Evolutionary conservation across 2,888 invertebrate species (phyloP).

Genomic region (Pherbina coryleti): DNA sequence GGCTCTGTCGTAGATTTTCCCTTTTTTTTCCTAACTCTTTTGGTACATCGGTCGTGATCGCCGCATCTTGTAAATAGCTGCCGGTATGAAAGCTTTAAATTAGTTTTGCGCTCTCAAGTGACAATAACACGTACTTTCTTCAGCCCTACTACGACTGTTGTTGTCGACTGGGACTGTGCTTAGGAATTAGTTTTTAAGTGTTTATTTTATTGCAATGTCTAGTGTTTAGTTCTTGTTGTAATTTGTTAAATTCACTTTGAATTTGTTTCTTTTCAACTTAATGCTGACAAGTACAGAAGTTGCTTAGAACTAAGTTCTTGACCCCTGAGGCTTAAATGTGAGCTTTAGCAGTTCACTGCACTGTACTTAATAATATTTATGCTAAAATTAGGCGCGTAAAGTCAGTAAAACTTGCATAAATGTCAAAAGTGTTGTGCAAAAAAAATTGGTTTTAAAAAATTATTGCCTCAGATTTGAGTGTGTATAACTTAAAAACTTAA

Average conservation of each 20-base stretch:
- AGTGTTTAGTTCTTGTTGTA: slow-evolving; percentile 12
- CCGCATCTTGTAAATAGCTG: slow-evolving; percentile 28
- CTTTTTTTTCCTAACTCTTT: not conserved
- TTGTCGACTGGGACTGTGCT: not conserved
- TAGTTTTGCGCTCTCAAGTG: slow-evolving; percentile 24
- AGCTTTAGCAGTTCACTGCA: not conserved
- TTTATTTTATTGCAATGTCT: not conserved
- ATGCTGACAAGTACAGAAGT: not conserved
- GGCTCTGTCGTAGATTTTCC: not conserved
- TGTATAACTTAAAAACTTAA: too few relatives aligned
- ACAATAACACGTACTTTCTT: slow-evolving; percentile 2
- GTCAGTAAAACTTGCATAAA: too few relatives aligned
- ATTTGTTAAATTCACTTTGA: slow-evolving; percentile 22
- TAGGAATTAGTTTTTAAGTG: slow-evolving; percentile 22
- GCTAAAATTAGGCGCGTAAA: too few relatives aligned
- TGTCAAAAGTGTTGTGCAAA: too few relatives aligned
- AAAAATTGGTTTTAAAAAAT: too few relatives aligned
- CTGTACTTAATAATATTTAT: too few relatives aligned
- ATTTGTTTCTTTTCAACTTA: slow-evolving; percentile 12
- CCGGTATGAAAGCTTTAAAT: slow-evolving; percentile 27
- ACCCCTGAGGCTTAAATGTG: not conserved
- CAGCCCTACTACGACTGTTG: not conserved
- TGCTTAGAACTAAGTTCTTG: not conserved
- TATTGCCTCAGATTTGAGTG: too few relatives aligned
- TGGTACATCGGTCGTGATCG: slow-evolving; percentile 18